A percentile compares a stretch with the other conserved stretches of the same genome.
Conservation (phyloP, 1,140 invertebrate genomes). For the Caerostris extrusa region DNA sequence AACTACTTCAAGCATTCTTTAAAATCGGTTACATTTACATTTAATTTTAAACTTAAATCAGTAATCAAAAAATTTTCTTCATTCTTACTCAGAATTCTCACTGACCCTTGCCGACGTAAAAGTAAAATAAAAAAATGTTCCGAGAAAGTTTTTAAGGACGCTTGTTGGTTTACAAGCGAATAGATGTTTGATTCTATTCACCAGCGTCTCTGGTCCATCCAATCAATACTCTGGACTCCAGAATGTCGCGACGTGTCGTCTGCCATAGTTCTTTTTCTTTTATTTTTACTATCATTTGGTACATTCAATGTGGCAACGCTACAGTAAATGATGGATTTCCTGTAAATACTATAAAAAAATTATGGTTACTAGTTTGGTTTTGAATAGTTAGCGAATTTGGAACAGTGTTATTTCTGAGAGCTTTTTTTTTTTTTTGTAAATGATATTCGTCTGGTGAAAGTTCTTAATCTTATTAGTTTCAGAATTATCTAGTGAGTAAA, state of each 20-base stretch:
- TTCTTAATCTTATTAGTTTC: too few species aligned
- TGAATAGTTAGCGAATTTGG: too few species aligned
- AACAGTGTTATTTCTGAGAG: background rate
- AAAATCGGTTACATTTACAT: too few species aligned
- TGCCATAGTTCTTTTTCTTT: conserved; percentile 11
- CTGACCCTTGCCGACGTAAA: background rate
- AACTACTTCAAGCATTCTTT: too few species aligned
- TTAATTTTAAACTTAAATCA: too few species aligned
- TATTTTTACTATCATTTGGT: conserved; percentile 37
- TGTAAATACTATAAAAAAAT: background rate
- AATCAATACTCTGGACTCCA: conserved; percentile 72
- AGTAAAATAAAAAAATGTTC: background rate
- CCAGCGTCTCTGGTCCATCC: background rate
- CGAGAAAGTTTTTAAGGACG: conserved; percentile 27
- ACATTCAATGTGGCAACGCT: conserved; percentile 44
- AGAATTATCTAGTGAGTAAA: too few species aligned
- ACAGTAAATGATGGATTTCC: conserved; percentile 5
- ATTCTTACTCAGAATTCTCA: too few species aligned
- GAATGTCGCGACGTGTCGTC: conserved; percentile 57
- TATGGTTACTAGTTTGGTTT: too few species aligned
- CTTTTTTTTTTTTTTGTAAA: background rate
- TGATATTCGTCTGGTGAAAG: background rate
- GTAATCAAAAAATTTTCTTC: too few species aligned
- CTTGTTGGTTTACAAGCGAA: conserved; percentile 39
- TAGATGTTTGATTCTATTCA: conserved; percentile 40